Evolutionary conservation across 2,888 invertebrate species (phyloP), one percentile per base, ranked within the genome.

Genomic region (Xylota sylvarum): DNA sequence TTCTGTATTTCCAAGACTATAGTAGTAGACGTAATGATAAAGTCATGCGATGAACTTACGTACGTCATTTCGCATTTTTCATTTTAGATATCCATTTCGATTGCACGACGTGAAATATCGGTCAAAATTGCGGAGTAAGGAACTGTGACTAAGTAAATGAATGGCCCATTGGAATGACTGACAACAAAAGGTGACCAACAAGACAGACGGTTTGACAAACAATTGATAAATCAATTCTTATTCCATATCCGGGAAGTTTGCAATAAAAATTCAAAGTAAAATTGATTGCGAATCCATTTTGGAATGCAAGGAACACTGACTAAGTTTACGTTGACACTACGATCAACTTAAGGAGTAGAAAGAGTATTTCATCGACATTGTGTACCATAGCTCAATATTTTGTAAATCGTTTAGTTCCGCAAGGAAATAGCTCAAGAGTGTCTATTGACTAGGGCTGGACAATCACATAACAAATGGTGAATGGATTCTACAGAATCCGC

Each of bases 171-270:
- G 52, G 27, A 52, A 52, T 52, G 5, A 6, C 2, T 10, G 23
- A 23, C 23, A 3, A 2, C 3, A 3, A n/a, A n/a, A 23, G 23
- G 23, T 23, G 23, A 23, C 23, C 23, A 23, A 23, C 23, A 23
- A 23, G 23, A 23, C 23, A 23, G 12, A n/a, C 10, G 1, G 27
- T n/a, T 52, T 27, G 52, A 30, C 30, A 52, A 52, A 30, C 5
- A 30, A 27, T n/a, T 27, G 52, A n/a, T n/a, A 52, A 50, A 52
- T 52, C 52, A 27, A n/a, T 52, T 27, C 6, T 52, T 27, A 30
- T 30, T 30, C 27, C n/a, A 52, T 2, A 52, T 52, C 52, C 52
- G 27, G 52, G 52, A 52, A 30, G 7, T 52, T 27, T 1, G n/a
- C 27, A 52, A 27, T 52, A 0, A 1, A 30, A 52, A 52, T 27